phyloP scores from a whole-genome alignment of 2,113 vertebrate species.

The Ursus arctos region DNA sequence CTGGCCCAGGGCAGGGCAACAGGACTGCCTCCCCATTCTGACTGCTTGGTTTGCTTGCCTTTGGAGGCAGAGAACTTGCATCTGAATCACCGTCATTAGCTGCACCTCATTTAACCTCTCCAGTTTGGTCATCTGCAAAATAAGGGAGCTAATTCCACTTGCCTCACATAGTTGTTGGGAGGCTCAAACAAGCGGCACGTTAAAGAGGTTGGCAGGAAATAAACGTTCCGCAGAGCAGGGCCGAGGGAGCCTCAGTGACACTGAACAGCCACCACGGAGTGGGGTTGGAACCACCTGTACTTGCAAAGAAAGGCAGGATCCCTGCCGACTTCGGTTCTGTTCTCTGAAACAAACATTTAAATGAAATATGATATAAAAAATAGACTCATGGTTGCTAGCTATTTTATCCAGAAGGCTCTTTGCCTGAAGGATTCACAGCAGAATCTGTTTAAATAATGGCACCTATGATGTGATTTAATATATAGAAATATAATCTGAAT shows the following conservation, averaged over 20 bases:
- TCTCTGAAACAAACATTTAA: background rate
- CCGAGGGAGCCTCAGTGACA: background rate
- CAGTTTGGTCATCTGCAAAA: background rate
- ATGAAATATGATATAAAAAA: background rate
- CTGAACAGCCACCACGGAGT: background rate
- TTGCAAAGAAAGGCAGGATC: background rate
- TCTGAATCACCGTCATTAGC: background rate
- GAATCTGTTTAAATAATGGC: slow-evolving; percentile 55
- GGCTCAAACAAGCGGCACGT: background rate
- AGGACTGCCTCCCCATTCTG: background rate
- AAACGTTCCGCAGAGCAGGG: background rate
- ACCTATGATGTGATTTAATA: background rate
- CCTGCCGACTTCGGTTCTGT: background rate
- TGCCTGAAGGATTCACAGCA: slow-evolving; percentile 43
- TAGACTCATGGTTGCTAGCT: background rate
- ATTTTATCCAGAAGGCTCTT: slow-evolving; percentile 37
- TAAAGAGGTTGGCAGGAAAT: background rate
- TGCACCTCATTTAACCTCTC: slow-evolving; percentile 24
- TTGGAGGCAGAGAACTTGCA: background rate
- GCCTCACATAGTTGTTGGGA: background rate
- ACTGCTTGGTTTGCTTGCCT: background rate
- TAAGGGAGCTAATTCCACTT: background rate
- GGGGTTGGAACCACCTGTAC: background rate
- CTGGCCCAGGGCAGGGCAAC: background rate
- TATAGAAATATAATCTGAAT: background rate